Evolutionary conservation across 2,113 vertebrate species (phyloP).

Genomic region (Theristicus caerulescens): DNA sequence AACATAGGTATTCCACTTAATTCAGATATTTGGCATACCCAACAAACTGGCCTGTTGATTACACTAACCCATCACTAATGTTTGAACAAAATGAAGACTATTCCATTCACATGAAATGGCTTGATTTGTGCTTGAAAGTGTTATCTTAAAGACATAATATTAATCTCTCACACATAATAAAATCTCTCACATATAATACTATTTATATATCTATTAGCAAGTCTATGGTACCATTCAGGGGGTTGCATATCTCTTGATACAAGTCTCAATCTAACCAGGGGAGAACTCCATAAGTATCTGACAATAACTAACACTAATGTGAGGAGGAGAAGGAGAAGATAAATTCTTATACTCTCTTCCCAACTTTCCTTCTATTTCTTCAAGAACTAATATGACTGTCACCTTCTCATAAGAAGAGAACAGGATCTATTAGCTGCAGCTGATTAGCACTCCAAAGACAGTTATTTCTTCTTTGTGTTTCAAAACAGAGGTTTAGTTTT

Average conservation of each 20-base stretch:
- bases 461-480: neutral
- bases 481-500: neutral
- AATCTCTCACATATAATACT: neutral
- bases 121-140: neutral
- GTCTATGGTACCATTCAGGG: accelerated
- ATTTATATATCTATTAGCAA: neutral
- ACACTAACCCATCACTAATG: neutral
- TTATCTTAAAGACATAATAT: neutral
- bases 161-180: neutral
- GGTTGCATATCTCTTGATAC: neutral
- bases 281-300: neutral
- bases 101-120: neutral
- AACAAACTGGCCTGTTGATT: neutral
- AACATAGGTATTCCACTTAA: neutral
- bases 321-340: neutral
- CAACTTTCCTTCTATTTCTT: neutral
- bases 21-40: neutral
- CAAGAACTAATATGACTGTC: neutral
- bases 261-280: neutral
- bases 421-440: neutral
- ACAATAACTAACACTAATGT: neutral
- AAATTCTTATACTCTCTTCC: neutral
- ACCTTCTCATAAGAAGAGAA: neutral
- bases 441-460: neutral
- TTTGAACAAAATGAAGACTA: neutral